Percentiles rank a stretch among this genome's conserved stretches.
phyloP scores from a whole-genome alignment of 2,888 invertebrate genomes.

The Drosophila falleni region DNA sequence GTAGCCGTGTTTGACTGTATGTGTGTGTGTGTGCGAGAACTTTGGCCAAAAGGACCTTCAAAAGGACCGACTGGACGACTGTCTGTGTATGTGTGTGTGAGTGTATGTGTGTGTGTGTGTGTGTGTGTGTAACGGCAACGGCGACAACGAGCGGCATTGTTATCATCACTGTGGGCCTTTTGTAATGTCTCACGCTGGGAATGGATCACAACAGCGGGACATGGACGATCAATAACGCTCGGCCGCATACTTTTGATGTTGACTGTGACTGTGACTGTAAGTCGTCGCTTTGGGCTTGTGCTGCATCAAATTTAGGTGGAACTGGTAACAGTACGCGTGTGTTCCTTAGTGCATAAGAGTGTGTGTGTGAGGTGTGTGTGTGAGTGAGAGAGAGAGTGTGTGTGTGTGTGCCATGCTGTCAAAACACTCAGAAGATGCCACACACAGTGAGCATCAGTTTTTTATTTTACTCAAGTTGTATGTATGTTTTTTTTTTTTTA shows the following conservation, averaged over 20 bases:
- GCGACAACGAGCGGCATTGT: slow-evolving; percentile 71
- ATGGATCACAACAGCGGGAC: slow-evolving; percentile 81
- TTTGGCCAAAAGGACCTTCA: slow-evolving; percentile 70
- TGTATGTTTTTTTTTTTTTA: slow-evolving; percentile 17
- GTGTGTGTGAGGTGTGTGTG: slow-evolving; percentile 4
- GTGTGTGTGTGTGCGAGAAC: slow-evolving; percentile 43
- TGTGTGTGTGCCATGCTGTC: slow-evolving; percentile 60
- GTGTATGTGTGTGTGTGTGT: slow-evolving; percentile 33
- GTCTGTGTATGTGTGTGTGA: too few species aligned
- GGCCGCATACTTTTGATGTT: slow-evolving; percentile 70
- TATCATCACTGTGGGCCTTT: slow-evolving; percentile 48
- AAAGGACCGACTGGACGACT: slow-evolving; percentile 61
- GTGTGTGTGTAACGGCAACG: slow-evolving; percentile 29
- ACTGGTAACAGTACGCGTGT: slow-evolving; percentile 41
- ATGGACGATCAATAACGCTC: slow-evolving; percentile 74
- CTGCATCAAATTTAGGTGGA: slow-evolving; percentile 74
- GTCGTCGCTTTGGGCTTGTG: slow-evolving; percentile 43
- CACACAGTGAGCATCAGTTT: slow-evolving; percentile 61
- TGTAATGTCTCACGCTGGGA: slow-evolving; percentile 73
- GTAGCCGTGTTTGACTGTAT: slow-evolving; percentile 24
- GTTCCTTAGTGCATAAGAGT: neutral
- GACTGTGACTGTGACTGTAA: slow-evolving; percentile 55
- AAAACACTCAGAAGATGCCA: slow-evolving; percentile 75
- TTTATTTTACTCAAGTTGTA: slow-evolving; percentile 28
- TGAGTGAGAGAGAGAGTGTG: too few species aligned